These are phyloP conservation scores for Allacma fusca DNA, from an alignment of 2,888 invertebrate species.

Conservation along the genomic window DNA sequence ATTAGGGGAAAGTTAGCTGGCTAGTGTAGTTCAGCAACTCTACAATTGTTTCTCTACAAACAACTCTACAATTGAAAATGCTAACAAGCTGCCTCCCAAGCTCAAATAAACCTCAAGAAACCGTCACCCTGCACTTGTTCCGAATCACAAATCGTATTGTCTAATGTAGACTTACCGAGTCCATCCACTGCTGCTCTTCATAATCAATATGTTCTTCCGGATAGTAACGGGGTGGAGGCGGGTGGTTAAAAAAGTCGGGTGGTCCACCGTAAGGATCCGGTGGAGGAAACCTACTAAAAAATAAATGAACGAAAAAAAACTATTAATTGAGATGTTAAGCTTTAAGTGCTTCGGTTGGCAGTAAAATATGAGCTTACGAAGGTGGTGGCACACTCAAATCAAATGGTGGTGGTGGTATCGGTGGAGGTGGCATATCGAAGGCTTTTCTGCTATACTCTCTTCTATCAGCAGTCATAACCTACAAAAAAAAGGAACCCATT, in stretches of 20 bases:
- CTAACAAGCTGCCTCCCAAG: too few species aligned
- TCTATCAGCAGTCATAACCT: conserved; percentile 91
- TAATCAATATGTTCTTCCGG: conserved; percentile 47
- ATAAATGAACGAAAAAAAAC: not conserved
- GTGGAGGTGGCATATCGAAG: conserved; percentile 56
- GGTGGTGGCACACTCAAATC: conserved; percentile 68
- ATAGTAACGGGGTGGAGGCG: conserved; percentile 46
- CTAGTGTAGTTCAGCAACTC: too few species aligned
- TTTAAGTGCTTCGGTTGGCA: not conserved
- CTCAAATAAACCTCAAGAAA: too few species aligned
- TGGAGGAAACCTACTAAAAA: conserved; percentile 51
- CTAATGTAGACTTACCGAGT: conserved; percentile 63
- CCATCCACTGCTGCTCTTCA: conserved; percentile 77
- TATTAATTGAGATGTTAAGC: too few species aligned
- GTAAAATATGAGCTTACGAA: conserved; percentile 49
- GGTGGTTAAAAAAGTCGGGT: conserved; percentile 57
- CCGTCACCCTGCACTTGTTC: too few species aligned
- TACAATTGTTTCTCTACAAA: too few species aligned
- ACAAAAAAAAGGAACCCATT: conserved; percentile 44
- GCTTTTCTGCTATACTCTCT: conserved; percentile 79
- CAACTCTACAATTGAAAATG: too few species aligned
- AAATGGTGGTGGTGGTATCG: conserved; percentile 68
- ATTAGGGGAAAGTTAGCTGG: too few species aligned
- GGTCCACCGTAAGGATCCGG: conserved; percentile 51
- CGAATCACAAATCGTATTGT: too few species aligned